Percentiles rank a stretch among this genome's conserved stretches.
These are phyloP conservation scores for Microcebus ravelobensis DNA, from an alignment of 2,113 vertebrate species.

Conservation along the genomic window DNA sequence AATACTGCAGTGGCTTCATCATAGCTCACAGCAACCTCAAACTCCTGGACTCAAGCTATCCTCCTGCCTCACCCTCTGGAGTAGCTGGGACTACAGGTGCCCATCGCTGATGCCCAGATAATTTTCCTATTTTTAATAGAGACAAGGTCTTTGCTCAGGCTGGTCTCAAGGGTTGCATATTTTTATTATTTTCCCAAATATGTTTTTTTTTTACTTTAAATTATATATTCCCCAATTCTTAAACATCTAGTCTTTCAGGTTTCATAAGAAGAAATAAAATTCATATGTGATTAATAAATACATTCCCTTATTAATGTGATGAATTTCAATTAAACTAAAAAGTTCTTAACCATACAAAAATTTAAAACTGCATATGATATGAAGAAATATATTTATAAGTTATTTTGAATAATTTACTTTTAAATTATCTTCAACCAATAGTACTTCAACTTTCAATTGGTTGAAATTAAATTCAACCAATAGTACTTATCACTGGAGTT, in stretches of 20 bases:
- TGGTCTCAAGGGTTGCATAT: neutral
- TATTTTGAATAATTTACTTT: neutral
- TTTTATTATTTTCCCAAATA: neutral
- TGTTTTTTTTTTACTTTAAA: neutral
- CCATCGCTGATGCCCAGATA: too few relatives aligned
- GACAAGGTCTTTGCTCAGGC: too few relatives aligned
- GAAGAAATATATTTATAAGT: neutral
- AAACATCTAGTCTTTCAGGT: neutral
- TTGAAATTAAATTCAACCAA: neutral
- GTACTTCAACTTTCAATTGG: too few relatives aligned
- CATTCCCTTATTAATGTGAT: neutral
- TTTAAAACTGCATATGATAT: neutral
- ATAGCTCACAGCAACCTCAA: too few relatives aligned
- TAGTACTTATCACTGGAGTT: neutral
- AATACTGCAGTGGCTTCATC: too few relatives aligned
- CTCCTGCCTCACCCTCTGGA: too few relatives aligned
- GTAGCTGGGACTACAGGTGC: too few relatives aligned
- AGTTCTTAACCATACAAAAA: neutral
- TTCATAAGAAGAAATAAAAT: constrained; percentile 22
- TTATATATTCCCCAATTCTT: neutral
- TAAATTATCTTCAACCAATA: too few relatives aligned
- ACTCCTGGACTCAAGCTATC: too few relatives aligned
- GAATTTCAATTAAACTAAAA: neutral
- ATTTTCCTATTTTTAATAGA: too few relatives aligned
- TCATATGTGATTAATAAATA: neutral